Evolutionary conservation across 2,888 invertebrate species (phyloP), one percentile per base, ranked within the genome.

Genomic region (Tridacna crocea): DNA sequence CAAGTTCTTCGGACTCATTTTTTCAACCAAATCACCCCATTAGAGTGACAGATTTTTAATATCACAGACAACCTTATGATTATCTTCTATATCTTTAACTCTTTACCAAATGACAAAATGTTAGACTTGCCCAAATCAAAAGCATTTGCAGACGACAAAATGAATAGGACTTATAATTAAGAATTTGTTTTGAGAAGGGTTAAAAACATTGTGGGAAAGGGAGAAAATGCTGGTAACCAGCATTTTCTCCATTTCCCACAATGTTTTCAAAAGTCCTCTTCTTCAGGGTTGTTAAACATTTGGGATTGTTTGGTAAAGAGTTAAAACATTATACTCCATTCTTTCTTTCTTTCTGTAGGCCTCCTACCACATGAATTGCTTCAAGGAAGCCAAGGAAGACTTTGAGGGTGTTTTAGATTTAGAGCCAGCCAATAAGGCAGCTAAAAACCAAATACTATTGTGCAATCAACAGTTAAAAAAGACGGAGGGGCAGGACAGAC

Each of bases 371-470:
- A 94, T 97, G 12, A 96, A 96, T 47, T 98, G 99, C 80, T 96
- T 97, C 0, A 96, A 97, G 74, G 94, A 95, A 17, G 99, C 99
- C 0, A 94, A 96, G 60, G 94, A 95, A 51, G 97, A 98, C 93
- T 99, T 98, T 94, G 95, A 97, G 90, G 95, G 95, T 88, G 97
- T 98, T 0, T 93, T 98, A 0, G 95, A 96, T 83, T 93, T 97
- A 60, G 98, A 99, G 92, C 97, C 98, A 0, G 96, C 96, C 78
- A 99, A 99, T 95, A 97, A 96, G 95, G 98, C 98, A n/a, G 98
- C 98, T 0, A 95, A 96, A 55, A 96, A 97, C 92, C 97, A 98
- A 94, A 95, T 98, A 3, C 83, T 90, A 58, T 93, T 96, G 75
- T 98, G 98, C 94, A 96, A 96, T 83, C 95, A 96, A 81, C 95